A percentile compares a stretch with the other conserved stretches of the same genome.
phyloP scores from a whole-genome alignment of 2,888 invertebrate genomes.

The Entomobrya proxima region DNA sequence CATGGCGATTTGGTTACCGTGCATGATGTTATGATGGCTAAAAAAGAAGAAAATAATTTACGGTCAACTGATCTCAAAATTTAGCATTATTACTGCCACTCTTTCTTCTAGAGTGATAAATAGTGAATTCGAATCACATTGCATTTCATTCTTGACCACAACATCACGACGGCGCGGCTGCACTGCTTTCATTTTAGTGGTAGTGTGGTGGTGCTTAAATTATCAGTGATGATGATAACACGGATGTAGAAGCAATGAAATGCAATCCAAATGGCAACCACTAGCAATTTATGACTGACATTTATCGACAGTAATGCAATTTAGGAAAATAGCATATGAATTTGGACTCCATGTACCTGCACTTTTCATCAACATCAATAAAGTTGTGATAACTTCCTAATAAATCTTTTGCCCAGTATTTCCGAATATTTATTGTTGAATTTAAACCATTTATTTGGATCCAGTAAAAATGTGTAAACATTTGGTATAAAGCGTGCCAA shows the following conservation, averaged over 20 bases:
- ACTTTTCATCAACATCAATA: too few species aligned
- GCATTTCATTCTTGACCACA: conserved; percentile 21
- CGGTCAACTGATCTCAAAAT: conserved; percentile 42
- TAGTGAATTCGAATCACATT: not conserved
- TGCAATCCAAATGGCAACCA: not conserved
- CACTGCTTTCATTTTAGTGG: conserved; percentile 12
- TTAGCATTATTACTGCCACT: not conserved
- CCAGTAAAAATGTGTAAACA: too few species aligned
- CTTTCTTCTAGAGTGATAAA: conserved; percentile 1
- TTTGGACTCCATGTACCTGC: too few species aligned
- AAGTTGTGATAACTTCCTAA: too few species aligned
- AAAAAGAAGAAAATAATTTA: conserved; percentile 23
- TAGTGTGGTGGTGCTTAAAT: too few species aligned
- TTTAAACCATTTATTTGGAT: too few species aligned
- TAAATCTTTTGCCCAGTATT: too few species aligned
- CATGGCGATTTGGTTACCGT: not conserved
- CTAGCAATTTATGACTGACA: too few species aligned
- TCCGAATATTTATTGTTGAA: too few species aligned
- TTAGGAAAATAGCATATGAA: too few species aligned
- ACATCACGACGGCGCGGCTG: not conserved
- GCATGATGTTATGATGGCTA: not conserved
- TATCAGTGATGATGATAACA: not conserved
- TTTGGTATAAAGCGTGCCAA: too few species aligned
- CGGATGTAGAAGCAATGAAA: not conserved
- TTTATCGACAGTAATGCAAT: too few species aligned